Evolutionary conservation across 1,140 invertebrate species (phyloP).

Genomic region (Nephila pilipes): DNA sequence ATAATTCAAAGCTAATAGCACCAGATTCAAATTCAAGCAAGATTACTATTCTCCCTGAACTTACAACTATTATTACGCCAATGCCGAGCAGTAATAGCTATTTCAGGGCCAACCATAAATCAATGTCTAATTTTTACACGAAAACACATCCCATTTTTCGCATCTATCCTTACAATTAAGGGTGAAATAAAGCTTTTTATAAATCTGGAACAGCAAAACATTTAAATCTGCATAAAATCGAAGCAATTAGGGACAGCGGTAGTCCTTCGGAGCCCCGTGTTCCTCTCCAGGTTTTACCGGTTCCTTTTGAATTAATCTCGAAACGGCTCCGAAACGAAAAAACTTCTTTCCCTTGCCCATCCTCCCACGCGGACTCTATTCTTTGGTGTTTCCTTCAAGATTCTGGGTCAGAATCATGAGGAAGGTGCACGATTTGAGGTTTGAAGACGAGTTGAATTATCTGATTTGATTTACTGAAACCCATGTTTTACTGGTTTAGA

Average conservation of each 20-base stretch:
- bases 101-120: slow-evolving; percentile 14
- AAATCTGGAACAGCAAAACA: slow-evolving; percentile 50
- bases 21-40: neutral
- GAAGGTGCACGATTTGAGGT: slow-evolving; percentile 33
- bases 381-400: slow-evolving; percentile 8
- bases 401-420: slow-evolving; percentile 71
- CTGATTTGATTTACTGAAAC: slow-evolving; percentile 50
- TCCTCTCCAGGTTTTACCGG: slow-evolving; percentile 43
- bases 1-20: neutral
- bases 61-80: neutral
- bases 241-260: slow-evolving; percentile 19
- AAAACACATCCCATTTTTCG: neutral
- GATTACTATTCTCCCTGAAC: neutral
- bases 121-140: slow-evolving; percentile 28
- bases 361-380: slow-evolving; percentile 50
- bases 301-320: slow-evolving; percentile 5
- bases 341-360: neutral
- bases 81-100: neutral
- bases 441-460: slow-evolving; percentile 61
- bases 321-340: neutral
- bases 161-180: neutral
- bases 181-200: neutral
- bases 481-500: slow-evolving; percentile 58
- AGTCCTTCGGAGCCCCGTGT: slow-evolving; percentile 3
- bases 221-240: slow-evolving; percentile 22